Evolutionary conservation across 2,113 vertebrate species (phyloP), one percentile per base, ranked within the genome.

Genomic region (Azemiops feae): DNA sequence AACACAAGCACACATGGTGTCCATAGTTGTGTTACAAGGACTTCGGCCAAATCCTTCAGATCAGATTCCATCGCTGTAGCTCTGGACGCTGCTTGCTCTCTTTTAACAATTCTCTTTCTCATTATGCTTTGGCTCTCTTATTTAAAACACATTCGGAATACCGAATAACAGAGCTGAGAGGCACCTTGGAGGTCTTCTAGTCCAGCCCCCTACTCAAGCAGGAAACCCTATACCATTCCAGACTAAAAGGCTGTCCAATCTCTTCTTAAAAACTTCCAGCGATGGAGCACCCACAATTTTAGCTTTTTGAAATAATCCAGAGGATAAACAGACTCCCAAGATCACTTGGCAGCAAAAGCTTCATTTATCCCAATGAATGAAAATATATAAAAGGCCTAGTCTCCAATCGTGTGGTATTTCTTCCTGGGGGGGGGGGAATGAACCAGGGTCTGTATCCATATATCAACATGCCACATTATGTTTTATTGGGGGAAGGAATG

Each of bases 361-460:
- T 50, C 43, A 54, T 43, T 45, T 45, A 55, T 25, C 89, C 50
- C 87, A 87, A 69, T 90, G 74, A 90, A 90, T 85, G 81, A 53
- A 43, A 87, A 91, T 64, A 87, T 39, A 91, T 93, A 50, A 91
- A 93, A 87, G 85, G 50, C 50, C 89, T 45, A 91, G 57, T 88
- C 89, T 93, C 91, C 43, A 53, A 52, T 39, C 85, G 47, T 87
- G 34, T 74, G 85, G 57, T 69, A 69, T 91, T 90, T 53, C 55
- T 60, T 43, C 47, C 47, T 87, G 89, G 57, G 23, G 89, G 7
- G 0, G 2, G 20, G 1, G 60, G 39, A 93, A 74, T 74, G 91
- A 91, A 55, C 18, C 7, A 69, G 50, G 52, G 52, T 74, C 47
- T 54, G 22, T 91, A 50, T 11, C 39, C 92, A 74, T 93, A 23